Conservation (phyloP, 2,113 vertebrate genomes). For the Oceanites oceanicus region DNA sequence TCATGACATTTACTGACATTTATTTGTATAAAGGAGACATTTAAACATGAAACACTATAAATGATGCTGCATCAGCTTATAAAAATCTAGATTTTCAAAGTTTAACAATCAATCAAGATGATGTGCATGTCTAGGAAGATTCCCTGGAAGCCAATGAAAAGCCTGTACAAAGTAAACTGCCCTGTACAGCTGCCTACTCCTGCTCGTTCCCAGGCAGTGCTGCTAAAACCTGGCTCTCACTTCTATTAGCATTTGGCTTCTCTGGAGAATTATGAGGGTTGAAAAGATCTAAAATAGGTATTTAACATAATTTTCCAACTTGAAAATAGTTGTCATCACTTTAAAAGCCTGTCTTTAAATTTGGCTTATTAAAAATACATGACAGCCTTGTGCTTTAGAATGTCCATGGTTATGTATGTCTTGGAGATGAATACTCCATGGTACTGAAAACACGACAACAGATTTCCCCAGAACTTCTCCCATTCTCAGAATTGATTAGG, state of each 20-base stretch:
- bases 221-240: background rate
- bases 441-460: background rate
- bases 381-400: background rate
- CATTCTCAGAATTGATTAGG: background rate
- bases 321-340: background rate
- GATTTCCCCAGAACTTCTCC: background rate
- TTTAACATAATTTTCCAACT: background rate
- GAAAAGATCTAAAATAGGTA: background rate
- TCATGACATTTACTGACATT: background rate
- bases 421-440: background rate
- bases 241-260: background rate
- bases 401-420: background rate
- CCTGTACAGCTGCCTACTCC: background rate
- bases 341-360: background rate
- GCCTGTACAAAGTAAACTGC: background rate
- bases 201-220: background rate
- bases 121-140: background rate
- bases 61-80: background rate
- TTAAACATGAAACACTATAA: background rate
- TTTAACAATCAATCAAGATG: background rate
- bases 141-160: background rate
- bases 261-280: background rate
- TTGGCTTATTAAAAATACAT: background rate
- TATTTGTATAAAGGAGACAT: background rate
- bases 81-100: background rate